These are phyloP conservation scores for Barbus barbus DNA, from an alignment of 2,113 vertebrate species.

Conservation along the genomic window DNA sequence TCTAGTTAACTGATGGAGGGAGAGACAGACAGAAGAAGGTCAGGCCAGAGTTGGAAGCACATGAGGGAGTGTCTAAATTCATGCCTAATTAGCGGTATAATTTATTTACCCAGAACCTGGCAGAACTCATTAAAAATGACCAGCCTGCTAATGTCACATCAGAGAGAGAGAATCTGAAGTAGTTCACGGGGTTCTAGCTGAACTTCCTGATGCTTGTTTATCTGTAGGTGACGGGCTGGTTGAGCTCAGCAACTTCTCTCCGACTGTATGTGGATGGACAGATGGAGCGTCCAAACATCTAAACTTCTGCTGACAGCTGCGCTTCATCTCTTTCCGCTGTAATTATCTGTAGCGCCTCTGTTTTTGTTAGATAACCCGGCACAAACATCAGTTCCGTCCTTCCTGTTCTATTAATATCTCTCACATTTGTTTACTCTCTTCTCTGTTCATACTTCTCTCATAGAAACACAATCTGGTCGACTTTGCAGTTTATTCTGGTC, in stretches of 20 bases:
- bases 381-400: neutral
- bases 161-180: slow-evolving; percentile 4
- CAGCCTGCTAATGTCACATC: slow-evolving; percentile 47
- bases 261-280: too few species aligned
- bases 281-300: slow-evolving; percentile 23
- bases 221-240: slow-evolving; percentile 32
- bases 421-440: neutral
- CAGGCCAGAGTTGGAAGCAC: slow-evolving; percentile 44
- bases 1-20: neutral
- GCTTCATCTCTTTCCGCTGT: slow-evolving; percentile 33
- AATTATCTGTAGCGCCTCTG: slow-evolving; percentile 24
- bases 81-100: slow-evolving; percentile 54
- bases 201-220: slow-evolving; percentile 34
- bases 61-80: slow-evolving; percentile 48
- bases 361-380: neutral
- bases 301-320: slow-evolving; percentile 35
- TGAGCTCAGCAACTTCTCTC: slow-evolving; percentile 49
- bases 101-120: slow-evolving; percentile 53
- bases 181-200: slow-evolving; percentile 14
- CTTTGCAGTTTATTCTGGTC: neutral
- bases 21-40: slow-evolving; percentile 55
- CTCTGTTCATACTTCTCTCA: neutral
- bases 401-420: slow-evolving; percentile 4
- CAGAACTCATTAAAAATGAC: slow-evolving; percentile 57
- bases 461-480: neutral